A percentile compares a stretch with the other conserved stretches of the same genome.
Evolutionary conservation across 2,113 vertebrate species (phyloP).

Genomic region (Clarias magur): DNA sequence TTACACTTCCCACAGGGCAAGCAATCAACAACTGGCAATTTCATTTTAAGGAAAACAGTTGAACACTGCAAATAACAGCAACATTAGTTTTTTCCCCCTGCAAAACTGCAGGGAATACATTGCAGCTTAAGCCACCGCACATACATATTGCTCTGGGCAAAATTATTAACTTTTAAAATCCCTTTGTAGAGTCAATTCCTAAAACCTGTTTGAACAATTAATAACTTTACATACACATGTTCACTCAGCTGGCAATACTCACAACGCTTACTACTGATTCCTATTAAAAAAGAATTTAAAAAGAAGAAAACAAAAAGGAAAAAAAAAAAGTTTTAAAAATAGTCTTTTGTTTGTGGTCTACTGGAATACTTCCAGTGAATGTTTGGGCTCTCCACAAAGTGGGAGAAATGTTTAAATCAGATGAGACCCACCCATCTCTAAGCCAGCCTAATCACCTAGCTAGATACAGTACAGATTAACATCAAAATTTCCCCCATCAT

Average conservation of each 20-base stretch:
- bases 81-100: background rate
- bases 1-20: constrained; percentile 48
- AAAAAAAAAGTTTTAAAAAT: constrained; percentile 67
- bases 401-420: constrained; percentile 52
- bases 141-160: constrained; percentile 54
- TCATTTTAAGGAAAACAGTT: constrained; percentile 27
- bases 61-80: constrained; percentile 23
- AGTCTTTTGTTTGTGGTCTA: constrained; percentile 64
- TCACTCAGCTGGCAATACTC: constrained; percentile 38
- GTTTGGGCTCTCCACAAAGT: constrained; percentile 38
- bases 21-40: constrained; percentile 27
- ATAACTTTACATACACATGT: constrained; percentile 29
- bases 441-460: constrained; percentile 1
- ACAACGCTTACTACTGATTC: constrained; percentile 58
- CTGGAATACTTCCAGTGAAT: constrained; percentile 55
- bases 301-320: constrained; percentile 48
- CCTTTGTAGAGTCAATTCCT: constrained; percentile 14
- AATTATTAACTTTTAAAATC: constrained; percentile 48
- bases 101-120: constrained; percentile 27
- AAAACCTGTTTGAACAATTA: constrained; percentile 45
- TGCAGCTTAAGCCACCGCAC: constrained; percentile 22
- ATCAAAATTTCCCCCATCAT: constrained; percentile 6
- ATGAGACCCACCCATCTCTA: constrained; percentile 35
- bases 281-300: constrained; percentile 53
- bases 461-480: constrained; percentile 50